These are phyloP conservation scores for Calephelis virginiensis DNA, from an alignment of 1,140 invertebrate genomes.

Conservation along the genomic window DNA sequence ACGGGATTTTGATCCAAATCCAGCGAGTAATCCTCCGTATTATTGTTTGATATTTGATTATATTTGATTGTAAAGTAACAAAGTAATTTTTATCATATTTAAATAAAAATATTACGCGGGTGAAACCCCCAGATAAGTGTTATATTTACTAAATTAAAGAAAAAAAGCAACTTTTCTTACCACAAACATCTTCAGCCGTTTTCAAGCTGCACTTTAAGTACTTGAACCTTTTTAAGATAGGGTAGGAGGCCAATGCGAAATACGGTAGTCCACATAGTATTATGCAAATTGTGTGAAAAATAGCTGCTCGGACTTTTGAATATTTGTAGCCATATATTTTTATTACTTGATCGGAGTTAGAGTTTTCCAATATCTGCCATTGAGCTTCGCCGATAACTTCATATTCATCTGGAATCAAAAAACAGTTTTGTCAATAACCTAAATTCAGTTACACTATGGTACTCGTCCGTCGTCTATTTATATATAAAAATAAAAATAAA, in stretches of 20 bases:
- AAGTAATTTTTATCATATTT: too few species aligned
- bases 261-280: constrained; percentile 76
- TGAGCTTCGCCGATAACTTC: constrained; percentile 76
- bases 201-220: constrained; percentile 77
- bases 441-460: too few species aligned
- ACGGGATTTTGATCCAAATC: too few species aligned
- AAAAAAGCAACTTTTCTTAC: constrained; percentile 51
- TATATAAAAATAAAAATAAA: too few species aligned
- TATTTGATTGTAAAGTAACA: too few species aligned
- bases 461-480: too few species aligned
- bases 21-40: too few species aligned
- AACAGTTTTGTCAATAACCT: not conserved
- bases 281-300: constrained; percentile 73
- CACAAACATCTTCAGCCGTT: constrained; percentile 73
- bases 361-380: constrained; percentile 73
- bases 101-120: too few species aligned
- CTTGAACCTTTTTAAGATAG: constrained; percentile 67
- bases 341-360: constrained; percentile 67
- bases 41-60: too few species aligned
- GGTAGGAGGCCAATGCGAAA: constrained; percentile 75
- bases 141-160: not conserved
- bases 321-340: constrained; percentile 74
- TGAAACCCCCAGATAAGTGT: not conserved
- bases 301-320: constrained; percentile 56
- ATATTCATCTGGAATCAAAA: constrained; percentile 70